These are phyloP conservation scores for Capricornis sumatraensis DNA, from an alignment of 2,113 vertebrate genomes.

Conservation along the genomic window DNA sequence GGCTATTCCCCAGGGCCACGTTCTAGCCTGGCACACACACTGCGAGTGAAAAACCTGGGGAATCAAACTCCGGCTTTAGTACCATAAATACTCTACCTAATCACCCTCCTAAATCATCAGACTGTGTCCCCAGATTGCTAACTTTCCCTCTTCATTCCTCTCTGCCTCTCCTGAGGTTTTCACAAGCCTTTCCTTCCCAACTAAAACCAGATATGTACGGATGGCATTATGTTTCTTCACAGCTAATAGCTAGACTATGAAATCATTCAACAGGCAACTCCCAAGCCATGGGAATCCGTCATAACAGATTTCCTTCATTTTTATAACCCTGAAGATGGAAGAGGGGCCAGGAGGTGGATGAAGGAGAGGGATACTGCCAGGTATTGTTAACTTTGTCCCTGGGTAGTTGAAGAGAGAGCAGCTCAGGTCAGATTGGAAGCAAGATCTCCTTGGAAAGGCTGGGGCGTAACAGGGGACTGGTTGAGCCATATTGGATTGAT, in stretches of 20 bases:
- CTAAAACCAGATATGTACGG: constrained; percentile 75
- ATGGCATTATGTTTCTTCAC: constrained; percentile 79
- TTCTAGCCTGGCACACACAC: not conserved
- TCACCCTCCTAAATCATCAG: constrained; percentile 34
- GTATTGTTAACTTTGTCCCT: constrained; percentile 67
- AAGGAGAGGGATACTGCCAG: constrained; percentile 55
- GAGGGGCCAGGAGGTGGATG: constrained; percentile 56
- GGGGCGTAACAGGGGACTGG: constrained; percentile 56
- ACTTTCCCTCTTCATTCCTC: constrained; percentile 49
- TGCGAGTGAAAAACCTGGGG: not conserved
- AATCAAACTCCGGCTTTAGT: not conserved
- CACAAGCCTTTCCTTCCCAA: constrained; percentile 63
- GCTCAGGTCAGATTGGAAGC: constrained; percentile 53
- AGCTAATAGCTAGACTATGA: constrained; percentile 88
- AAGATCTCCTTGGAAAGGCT: constrained; percentile 31
- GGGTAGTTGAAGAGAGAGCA: constrained; percentile 63
- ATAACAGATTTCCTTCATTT: constrained; percentile 83
- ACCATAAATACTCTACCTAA: not conserved
- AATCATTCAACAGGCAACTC: constrained; percentile 79
- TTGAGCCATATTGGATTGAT: constrained; percentile 85
- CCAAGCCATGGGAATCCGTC: constrained; percentile 72
- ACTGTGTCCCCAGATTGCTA: not conserved
- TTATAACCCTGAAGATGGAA: constrained; percentile 79
- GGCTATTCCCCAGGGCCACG: not conserved
- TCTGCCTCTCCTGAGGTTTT: constrained; percentile 58